phyloP scores from a whole-genome alignment of 1,140 invertebrate genomes.

The Aethina tumida region DNA sequence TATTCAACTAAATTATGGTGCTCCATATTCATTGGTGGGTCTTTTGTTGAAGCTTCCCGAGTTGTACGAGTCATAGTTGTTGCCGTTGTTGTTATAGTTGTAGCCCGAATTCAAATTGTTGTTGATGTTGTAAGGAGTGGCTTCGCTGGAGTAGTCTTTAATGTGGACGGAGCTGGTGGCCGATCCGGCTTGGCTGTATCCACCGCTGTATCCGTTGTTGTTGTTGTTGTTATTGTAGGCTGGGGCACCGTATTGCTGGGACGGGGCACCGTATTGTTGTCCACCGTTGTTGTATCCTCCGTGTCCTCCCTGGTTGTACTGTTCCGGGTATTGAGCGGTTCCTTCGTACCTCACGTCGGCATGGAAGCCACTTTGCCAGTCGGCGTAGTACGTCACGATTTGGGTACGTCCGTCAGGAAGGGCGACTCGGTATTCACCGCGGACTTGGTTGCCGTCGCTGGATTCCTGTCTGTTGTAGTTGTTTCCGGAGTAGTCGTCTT shows the following conservation, averaged over 20 bases:
- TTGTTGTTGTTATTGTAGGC: constrained; percentile 15
- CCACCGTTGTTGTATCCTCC: too few species aligned
- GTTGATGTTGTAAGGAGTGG: not conserved
- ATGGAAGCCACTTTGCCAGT: constrained; percentile 68
- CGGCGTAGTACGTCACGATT: constrained; percentile 66
- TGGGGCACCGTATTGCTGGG: constrained; percentile 13
- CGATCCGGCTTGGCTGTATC: constrained; percentile 14
- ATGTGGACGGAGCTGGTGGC: constrained; percentile 3
- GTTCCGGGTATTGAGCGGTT: constrained; percentile 52
- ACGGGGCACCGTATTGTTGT: constrained; percentile 13
- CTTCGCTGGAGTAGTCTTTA: constrained; percentile 9
- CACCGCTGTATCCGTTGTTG: constrained; percentile 10
- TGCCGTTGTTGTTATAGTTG: constrained; percentile 6
- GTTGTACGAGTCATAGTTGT: constrained; percentile 13
- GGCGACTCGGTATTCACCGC: constrained; percentile 62
- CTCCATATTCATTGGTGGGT: constrained; percentile 12
- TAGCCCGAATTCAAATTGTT: constrained; percentile 6
- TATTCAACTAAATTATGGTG: too few species aligned
- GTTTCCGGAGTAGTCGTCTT: constrained; percentile 60
- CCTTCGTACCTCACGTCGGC: constrained; percentile 71
- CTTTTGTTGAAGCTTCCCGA: constrained; percentile 8
- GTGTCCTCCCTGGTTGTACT: constrained; percentile 18
- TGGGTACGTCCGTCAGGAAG: constrained; percentile 65
- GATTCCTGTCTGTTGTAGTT: constrained; percentile 60
- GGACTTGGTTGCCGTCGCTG: constrained; percentile 61